Conservation (phyloP, 2,888 invertebrate genomes). For the Ectobius pallidus region DNA sequence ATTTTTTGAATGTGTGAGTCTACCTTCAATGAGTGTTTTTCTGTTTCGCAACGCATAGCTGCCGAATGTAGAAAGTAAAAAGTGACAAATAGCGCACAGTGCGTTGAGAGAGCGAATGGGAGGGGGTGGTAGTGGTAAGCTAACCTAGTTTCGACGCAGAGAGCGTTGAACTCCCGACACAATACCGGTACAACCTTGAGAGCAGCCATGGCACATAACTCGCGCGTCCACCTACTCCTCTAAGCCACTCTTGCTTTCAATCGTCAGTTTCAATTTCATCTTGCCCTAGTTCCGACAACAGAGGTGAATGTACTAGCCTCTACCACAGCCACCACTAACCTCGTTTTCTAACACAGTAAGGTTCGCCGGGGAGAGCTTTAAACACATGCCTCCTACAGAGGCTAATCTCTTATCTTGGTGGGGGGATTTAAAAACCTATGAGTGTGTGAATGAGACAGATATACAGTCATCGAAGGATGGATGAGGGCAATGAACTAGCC, state of each 20-base stretch:
- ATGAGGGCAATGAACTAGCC: conserved; percentile 67
- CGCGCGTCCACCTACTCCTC: conserved; percentile 1
- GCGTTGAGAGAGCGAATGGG: conserved; percentile 47
- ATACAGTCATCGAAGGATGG: conserved; percentile 53
- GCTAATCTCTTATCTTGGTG: conserved; percentile 26
- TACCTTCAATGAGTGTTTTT: conserved; percentile 12
- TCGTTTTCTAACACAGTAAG: conserved; percentile 36
- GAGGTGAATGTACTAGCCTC: conserved; percentile 68
- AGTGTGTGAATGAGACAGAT: conserved; percentile 17
- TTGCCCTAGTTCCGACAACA: conserved; percentile 65
- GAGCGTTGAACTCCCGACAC: conserved; percentile 54
- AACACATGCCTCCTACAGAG: conserved; percentile 22
- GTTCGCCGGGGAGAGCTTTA: conserved; percentile 7
- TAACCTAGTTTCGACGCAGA: conserved; percentile 55
- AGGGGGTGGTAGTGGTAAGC: conserved; percentile 44
- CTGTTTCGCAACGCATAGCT: conserved; percentile 35
- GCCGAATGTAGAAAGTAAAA: conserved; percentile 40
- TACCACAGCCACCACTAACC: conserved; percentile 49
- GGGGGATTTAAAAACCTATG: conserved; percentile 32
- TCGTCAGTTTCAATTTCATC: conserved; percentile 68
- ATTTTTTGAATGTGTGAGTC: not conserved
- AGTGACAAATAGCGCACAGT: conserved; percentile 33
- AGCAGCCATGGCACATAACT: conserved; percentile 22
- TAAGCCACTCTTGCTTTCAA: conserved; percentile 48
- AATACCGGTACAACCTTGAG: conserved; percentile 45